Evolutionary conservation across 2,797 vertebrate species (phyloP).

Genomic region (Lagorchestes hirsutus): DNA sequence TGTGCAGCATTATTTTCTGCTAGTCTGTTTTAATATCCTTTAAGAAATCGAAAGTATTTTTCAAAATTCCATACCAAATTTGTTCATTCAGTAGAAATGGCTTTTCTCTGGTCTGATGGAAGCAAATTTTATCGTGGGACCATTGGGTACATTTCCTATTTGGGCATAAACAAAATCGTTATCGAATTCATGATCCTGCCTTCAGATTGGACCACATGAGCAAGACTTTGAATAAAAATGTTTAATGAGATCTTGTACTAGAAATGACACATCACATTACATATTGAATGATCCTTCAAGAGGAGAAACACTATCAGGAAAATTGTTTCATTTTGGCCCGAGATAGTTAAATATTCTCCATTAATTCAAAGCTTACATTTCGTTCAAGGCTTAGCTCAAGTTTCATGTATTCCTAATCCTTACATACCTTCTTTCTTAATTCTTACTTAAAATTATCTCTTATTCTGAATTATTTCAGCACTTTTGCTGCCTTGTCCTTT

Average conservation of each 20-base stretch:
- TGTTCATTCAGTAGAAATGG: background rate
- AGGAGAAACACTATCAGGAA: background rate
- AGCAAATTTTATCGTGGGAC: conserved; percentile 1
- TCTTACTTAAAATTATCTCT: background rate
- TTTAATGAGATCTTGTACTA: background rate
- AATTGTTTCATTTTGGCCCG: conserved; percentile 16
- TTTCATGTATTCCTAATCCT: background rate
- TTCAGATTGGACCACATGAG: background rate
- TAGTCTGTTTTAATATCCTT: background rate
- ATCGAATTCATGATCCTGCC: background rate
- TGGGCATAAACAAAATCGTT: background rate
- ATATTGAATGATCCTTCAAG: background rate
- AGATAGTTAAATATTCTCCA: background rate
- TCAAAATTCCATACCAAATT: conserved; percentile 26
- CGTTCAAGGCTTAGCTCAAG: conserved; percentile 1
- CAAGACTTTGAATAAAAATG: background rate
- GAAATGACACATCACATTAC: background rate
- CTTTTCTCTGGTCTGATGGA: background rate
- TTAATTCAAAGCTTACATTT: background rate
- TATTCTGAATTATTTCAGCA: background rate
- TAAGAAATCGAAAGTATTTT: conserved; percentile 19
- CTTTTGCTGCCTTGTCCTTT: background rate
- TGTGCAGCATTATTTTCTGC: background rate
- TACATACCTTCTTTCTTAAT: background rate
- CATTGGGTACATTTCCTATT: background rate